phyloP scores from a whole-genome alignment of 2,888 invertebrate genomes.

The Chaetoderma sp. region DNA sequence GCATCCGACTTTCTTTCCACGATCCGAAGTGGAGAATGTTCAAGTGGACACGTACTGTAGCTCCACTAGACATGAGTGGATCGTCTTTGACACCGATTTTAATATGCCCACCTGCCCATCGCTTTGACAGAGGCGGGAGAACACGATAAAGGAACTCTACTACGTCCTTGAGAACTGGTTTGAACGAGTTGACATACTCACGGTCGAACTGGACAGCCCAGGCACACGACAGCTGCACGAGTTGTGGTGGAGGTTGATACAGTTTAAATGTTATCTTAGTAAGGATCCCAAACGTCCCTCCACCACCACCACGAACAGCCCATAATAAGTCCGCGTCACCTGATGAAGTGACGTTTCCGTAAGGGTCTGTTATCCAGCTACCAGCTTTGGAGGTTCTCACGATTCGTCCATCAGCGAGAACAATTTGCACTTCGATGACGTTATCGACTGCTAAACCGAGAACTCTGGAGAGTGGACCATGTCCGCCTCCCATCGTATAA shows the following conservation, averaged over 20 bases:
- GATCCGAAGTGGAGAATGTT: not conserved
- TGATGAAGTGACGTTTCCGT: not conserved
- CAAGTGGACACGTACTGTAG: not conserved
- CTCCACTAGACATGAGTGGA: not conserved
- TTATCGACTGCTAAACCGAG: constrained; percentile 2
- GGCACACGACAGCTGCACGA: not conserved
- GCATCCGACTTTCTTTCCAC: too few species aligned
- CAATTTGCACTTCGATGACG: not conserved
- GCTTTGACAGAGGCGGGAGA: not conserved
- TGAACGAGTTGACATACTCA: not conserved
- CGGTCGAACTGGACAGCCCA: too few species aligned
- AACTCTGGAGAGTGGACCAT: not conserved
- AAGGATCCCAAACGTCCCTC: not conserved
- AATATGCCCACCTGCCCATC: not conserved
- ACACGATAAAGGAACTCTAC: not conserved
- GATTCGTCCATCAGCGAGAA: not conserved
- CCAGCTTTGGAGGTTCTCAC: too few species aligned
- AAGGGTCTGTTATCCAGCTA: not conserved
- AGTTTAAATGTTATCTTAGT: not conserved
- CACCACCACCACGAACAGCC: constrained; percentile 1
- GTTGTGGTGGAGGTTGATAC: not conserved
- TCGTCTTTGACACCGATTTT: not conserved
- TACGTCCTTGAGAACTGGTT: not conserved
- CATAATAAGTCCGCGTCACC: not conserved
- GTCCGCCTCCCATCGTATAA: not conserved